These are phyloP conservation scores for Nautilus pompilius DNA, from an alignment of 1,140 invertebrate species.

Conservation along the genomic window DNA sequence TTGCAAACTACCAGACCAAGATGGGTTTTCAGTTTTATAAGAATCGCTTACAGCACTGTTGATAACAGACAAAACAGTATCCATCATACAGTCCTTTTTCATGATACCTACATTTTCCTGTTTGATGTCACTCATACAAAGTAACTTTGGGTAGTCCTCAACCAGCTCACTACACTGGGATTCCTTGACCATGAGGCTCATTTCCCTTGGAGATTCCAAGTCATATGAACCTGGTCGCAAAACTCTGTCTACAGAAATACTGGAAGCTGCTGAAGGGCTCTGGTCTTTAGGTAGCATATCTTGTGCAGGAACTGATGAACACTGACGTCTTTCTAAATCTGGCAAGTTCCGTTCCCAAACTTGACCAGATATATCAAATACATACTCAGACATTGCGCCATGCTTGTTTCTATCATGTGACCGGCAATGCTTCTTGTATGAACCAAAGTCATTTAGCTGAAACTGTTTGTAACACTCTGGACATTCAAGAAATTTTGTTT, in stretches of 20 bases:
- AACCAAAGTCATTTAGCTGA: constrained; percentile 49
- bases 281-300: not conserved
- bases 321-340: not conserved
- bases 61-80: too few relatives aligned
- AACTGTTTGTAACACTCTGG: constrained; percentile 43
- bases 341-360: not conserved
- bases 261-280: not conserved
- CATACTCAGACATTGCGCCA: constrained; percentile 1
- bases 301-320: not conserved
- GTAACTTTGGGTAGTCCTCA: not conserved
- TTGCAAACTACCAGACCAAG: too few relatives aligned
- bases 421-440: constrained; percentile 47
- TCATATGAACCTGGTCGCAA: not conserved
- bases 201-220: not conserved
- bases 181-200: too few relatives aligned
- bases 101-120: not conserved
- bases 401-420: constrained; percentile 27
- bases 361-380: not conserved
- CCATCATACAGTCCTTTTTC: too few relatives aligned
- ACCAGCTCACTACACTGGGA: not conserved
- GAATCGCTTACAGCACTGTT: too few relatives aligned
- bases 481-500: constrained; percentile 41
- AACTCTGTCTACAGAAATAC: not conserved
- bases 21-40: too few relatives aligned
- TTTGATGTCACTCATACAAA: not conserved